Conservation (phyloP, 2,888 invertebrate species). For the Deilephila porcellus region DNA sequence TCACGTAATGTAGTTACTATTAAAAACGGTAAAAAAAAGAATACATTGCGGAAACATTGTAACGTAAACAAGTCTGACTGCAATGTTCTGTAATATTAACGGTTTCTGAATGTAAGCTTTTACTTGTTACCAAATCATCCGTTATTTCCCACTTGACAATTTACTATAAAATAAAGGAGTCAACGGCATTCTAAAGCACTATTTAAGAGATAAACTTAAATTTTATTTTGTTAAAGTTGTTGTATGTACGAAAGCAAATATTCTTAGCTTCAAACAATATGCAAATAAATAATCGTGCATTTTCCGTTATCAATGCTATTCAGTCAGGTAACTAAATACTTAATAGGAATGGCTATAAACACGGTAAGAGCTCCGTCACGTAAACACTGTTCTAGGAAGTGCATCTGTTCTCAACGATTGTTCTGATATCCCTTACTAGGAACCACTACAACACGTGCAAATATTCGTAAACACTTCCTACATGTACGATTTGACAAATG, state of each 20-base stretch:
- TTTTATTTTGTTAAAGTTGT: not conserved
- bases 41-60: not conserved
- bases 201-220: not conserved
- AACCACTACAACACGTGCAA: constrained; percentile 55
- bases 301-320: not conserved
- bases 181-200: not conserved
- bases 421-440: constrained; percentile 55
- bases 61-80: not conserved
- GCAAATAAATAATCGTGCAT: not conserved
- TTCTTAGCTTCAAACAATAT: no score
- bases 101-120: not conserved
- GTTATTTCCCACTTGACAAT: not conserved
- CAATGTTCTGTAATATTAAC: not conserved
- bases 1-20: not conserved
- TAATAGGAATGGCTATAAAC: constrained; percentile 54
- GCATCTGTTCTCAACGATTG: constrained; percentile 54
- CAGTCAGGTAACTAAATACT: constrained; percentile 6
- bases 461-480: constrained; percentile 53
- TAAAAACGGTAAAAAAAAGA: not conserved
- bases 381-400: constrained; percentile 59
- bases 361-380: constrained; percentile 53
- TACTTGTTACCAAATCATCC: not conserved
- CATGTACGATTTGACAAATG: constrained; percentile 32
- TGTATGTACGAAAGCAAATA: no score
- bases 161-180: not conserved